These are phyloP conservation scores for Drosophila willistoni DNA, from an alignment of 1,140 invertebrate genomes.

Conservation along the genomic window DNA sequence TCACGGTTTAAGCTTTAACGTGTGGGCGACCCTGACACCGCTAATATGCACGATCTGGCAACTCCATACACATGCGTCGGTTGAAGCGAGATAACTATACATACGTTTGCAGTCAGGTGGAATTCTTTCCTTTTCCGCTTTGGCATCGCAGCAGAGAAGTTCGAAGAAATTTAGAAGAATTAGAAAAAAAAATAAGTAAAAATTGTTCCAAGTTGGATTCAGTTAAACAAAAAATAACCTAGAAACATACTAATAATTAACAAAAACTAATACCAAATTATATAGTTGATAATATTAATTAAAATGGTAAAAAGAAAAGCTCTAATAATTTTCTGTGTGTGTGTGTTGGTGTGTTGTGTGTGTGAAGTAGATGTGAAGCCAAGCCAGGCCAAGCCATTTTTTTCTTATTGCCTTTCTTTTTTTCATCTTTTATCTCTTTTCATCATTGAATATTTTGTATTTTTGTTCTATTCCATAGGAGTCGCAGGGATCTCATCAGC, in stretches of 20 bases:
- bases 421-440: background rate
- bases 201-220: too few species aligned
- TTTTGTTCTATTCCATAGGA: slow-evolving; percentile 3
- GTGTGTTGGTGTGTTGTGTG: too few species aligned
- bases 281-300: too few species aligned
- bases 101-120: background rate
- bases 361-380: too few species aligned
- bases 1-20: background rate
- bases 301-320: too few species aligned
- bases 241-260: too few species aligned
- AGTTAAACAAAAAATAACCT: too few species aligned
- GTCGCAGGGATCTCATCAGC: slow-evolving; percentile 35
- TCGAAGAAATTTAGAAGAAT: background rate
- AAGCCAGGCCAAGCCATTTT: too few species aligned
- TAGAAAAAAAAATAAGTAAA: background rate
- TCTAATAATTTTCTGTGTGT: too few species aligned
- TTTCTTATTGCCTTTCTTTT: background rate
- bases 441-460: too few species aligned
- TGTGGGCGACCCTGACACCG: background rate
- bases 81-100: slow-evolving; percentile 15
- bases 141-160: background rate
- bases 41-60: slow-evolving; percentile 19
- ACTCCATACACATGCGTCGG: background rate
- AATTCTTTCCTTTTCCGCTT: background rate
- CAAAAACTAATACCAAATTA: too few species aligned